These are phyloP conservation scores for Plecturocebus donacophilus DNA, from an alignment of 2,113 vertebrate species.

Conservation along the genomic window DNA sequence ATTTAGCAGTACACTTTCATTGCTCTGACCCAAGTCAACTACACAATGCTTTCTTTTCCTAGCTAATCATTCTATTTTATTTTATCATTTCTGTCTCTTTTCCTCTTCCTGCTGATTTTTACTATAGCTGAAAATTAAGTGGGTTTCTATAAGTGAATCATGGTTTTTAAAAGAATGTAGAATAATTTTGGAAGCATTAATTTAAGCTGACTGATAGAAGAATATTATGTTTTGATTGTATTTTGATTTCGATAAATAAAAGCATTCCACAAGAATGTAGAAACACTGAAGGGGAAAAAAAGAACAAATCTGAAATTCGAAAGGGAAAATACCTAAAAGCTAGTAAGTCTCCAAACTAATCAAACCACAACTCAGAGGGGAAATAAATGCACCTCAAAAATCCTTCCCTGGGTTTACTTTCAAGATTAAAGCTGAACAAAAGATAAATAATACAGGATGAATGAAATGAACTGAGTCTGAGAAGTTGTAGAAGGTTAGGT, in stretches of 20 bases:
- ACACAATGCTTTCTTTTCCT: not conserved
- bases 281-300: not conserved
- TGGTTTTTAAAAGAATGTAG: not conserved
- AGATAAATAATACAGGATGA: constrained; percentile 9
- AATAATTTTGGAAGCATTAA: constrained; percentile 46
- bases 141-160: not conserved
- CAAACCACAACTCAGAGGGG: not conserved
- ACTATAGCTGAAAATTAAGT: not conserved
- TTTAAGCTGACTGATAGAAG: not conserved
- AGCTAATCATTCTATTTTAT: not conserved
- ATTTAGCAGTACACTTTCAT: not conserved
- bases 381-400: not conserved
- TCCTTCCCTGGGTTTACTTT: not conserved
- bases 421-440: constrained; percentile 42
- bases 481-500: constrained; percentile 12
- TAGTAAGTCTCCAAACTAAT: constrained; percentile 4
- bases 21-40: not conserved
- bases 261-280: not conserved
- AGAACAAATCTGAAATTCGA: not conserved
- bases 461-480: not conserved
- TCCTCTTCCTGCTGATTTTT: constrained; percentile 15
- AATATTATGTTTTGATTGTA: not conserved
- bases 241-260: constrained; percentile 36
- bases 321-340: not conserved
- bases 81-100: not conserved